Percentiles rank a stretch among this genome's conserved stretches.
phyloP scores from a whole-genome alignment of 2,113 vertebrate species.

The Eulacestoma nigropectus region DNA sequence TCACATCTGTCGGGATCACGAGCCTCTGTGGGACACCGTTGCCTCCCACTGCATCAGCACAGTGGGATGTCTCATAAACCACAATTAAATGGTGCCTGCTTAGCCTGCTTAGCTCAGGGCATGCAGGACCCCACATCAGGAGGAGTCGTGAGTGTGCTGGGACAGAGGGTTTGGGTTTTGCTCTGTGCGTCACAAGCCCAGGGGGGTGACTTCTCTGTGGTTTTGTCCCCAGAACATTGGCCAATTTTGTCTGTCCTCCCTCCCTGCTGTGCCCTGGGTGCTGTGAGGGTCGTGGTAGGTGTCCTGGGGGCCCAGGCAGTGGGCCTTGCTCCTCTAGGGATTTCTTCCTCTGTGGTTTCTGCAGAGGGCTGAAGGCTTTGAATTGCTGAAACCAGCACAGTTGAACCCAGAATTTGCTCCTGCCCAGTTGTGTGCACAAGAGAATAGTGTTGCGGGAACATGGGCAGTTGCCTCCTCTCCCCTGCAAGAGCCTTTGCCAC shows the following conservation, averaged over 20 bases:
- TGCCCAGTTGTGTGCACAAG: background rate
- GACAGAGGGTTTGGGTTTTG: background rate
- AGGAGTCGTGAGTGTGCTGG: background rate
- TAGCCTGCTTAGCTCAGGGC: background rate
- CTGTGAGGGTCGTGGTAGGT: background rate
- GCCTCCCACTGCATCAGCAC: background rate
- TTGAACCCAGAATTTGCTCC: background rate
- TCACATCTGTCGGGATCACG: background rate
- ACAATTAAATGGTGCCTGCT: background rate
- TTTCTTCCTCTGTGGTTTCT: background rate
- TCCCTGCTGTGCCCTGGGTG: background rate
- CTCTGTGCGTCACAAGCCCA: background rate
- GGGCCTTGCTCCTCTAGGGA: background rate
- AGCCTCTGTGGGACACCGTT: background rate
- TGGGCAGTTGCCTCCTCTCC: background rate
- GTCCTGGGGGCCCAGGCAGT: background rate
- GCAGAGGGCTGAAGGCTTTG: background rate
- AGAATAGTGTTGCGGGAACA: background rate
- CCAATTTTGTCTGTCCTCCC: background rate
- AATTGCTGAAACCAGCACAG: background rate
- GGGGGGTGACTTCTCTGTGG: background rate
- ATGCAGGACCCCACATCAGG: rapidly evolving
- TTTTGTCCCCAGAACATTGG: background rate
- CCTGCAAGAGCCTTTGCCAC: background rate
- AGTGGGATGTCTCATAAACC: background rate